These are phyloP conservation scores for Calliphora vomitoria DNA, from an alignment of 2,888 invertebrate species.

Conservation along the genomic window DNA sequence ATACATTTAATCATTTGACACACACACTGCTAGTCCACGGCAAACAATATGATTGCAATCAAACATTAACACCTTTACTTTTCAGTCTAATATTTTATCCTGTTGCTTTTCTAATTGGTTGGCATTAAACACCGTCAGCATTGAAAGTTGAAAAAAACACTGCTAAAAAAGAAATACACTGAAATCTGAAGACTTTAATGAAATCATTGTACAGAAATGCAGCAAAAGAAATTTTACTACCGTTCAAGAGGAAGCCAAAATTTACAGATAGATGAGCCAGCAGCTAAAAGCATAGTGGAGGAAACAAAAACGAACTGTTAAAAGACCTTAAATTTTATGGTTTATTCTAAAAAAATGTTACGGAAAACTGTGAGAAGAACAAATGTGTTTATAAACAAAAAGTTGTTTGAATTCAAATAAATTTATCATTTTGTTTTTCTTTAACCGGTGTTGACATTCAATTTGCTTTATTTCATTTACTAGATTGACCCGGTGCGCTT, in stretches of 20 bases:
- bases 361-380: too few species aligned
- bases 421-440: slow-evolving; percentile 24
- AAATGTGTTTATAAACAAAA: background rate
- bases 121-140: background rate
- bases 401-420: slow-evolving; percentile 8
- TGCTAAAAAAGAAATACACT: background rate
- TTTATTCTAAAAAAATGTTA: too few species aligned
- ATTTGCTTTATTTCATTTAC: slow-evolving; percentile 42
- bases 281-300: background rate
- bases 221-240: background rate
- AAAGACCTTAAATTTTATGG: background rate
- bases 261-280: background rate
- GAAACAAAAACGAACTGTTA: background rate
- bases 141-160: too few species aligned
- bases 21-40: too few species aligned
- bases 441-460: slow-evolving; percentile 44
- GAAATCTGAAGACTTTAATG: background rate
- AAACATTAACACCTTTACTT: too few species aligned
- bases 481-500: too few species aligned
- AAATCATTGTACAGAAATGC: background rate
- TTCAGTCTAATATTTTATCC: too few species aligned
- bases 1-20: too few species aligned
- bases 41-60: too few species aligned
- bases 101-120: background rate
- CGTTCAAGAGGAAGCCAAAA: background rate